Conservation (phyloP, 2,797 vertebrate species). For the Zenarchopterus dispar region DNA sequence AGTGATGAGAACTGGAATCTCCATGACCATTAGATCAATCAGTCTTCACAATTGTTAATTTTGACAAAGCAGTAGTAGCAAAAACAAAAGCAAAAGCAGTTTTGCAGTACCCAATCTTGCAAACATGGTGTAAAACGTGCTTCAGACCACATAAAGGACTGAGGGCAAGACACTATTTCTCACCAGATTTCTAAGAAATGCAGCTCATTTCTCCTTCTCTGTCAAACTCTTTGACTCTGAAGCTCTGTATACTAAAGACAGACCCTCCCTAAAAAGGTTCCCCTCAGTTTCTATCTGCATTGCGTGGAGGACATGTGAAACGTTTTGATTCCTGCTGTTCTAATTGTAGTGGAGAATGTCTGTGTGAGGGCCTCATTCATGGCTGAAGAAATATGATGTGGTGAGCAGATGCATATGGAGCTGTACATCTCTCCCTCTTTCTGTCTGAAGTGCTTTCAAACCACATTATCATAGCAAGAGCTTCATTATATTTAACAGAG, state of each 20-base stretch:
- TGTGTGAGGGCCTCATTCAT: conserved; percentile 75
- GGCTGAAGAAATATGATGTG: conserved; percentile 80
- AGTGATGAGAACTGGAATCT: neutral
- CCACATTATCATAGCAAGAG: conserved; percentile 72
- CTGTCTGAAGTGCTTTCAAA: conserved; percentile 80
- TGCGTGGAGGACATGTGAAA: conserved; percentile 64
- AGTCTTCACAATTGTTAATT: conserved; percentile 1
- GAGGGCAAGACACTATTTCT: conserved; percentile 56
- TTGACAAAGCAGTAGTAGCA: conserved; percentile 20
- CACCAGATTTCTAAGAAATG: conserved; percentile 74
- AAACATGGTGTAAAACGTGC: conserved; percentile 56
- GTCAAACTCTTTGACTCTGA: conserved; percentile 40
- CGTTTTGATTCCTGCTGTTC: conserved; percentile 57
- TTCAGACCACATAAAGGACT: conserved; percentile 75
- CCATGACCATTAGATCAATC: neutral
- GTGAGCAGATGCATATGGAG: conserved; percentile 74
- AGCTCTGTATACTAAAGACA: conserved; percentile 43
- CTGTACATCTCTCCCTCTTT: conserved; percentile 62
- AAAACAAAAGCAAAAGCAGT: conserved; percentile 57
- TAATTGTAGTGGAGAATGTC: conserved; percentile 59
- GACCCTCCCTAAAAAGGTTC: conserved; percentile 48
- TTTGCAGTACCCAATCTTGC: conserved; percentile 50
- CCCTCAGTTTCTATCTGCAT: conserved; percentile 52
- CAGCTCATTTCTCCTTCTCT: conserved; percentile 48
- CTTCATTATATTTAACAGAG: conserved; percentile 70